Evolutionary conservation across 2,113 vertebrate species (phyloP).

Genomic region (Emydocephalus ijimae): DNA sequence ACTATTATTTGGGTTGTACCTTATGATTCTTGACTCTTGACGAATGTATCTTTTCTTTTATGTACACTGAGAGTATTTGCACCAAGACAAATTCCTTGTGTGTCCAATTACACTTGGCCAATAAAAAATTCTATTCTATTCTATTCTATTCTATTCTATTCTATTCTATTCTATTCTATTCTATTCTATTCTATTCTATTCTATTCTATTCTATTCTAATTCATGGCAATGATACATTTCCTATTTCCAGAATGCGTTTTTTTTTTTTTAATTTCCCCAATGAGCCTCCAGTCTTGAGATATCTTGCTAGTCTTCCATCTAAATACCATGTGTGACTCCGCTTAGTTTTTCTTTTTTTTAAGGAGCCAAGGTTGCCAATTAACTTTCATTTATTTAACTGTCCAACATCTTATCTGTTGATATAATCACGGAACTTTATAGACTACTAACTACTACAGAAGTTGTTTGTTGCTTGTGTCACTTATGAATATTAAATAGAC

Average conservation of each 20-base stretch:
- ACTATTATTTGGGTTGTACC: too few relatives aligned
- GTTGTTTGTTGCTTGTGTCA: not conserved
- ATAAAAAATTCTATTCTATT: too few relatives aligned
- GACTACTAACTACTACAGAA: not conserved
- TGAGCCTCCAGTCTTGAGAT: not conserved
- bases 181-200: too few relatives aligned
- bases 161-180: too few relatives aligned
- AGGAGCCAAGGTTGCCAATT: not conserved
- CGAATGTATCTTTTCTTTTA: too few relatives aligned
- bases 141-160: too few relatives aligned
- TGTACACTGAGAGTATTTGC: too few relatives aligned
- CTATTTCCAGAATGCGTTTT: not conserved
- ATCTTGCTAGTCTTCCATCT: not conserved
- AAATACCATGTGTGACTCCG: not conserved
- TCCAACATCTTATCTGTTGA: not conserved
- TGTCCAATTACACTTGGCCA: too few relatives aligned
- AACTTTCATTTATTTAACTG: not conserved
- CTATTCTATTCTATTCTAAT: too few relatives aligned
- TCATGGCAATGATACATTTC: not conserved
- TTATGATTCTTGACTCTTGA: too few relatives aligned
- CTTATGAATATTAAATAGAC: not conserved
- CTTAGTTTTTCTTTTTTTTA: not conserved
- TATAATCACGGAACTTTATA: not conserved
- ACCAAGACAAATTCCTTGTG: too few relatives aligned
- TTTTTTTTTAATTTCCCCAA: not conserved